A percentile compares a stretch with the other conserved stretches of the same genome.
These are phyloP conservation scores for Leptestheria dahalacensis DNA, from an alignment of 1,140 invertebrate species.

Conservation along the genomic window DNA sequence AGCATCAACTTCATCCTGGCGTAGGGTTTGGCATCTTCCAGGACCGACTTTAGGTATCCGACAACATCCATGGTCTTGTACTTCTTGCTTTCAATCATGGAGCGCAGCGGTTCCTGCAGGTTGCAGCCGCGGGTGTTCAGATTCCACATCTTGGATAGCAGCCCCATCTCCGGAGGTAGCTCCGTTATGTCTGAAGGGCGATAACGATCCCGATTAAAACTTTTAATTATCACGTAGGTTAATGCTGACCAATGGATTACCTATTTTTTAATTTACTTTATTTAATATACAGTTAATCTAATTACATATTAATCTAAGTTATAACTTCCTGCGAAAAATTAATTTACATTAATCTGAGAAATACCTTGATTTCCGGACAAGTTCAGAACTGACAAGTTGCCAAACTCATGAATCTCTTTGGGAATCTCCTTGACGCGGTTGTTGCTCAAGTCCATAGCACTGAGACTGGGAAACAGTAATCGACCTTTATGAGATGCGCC, in stretches of 20 bases:
- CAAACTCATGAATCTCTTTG: conserved; percentile 64
- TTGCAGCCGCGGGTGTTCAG: conserved; percentile 80
- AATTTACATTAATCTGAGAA: conserved; percentile 3
- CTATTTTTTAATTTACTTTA: no score
- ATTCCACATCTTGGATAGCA: conserved; percentile 87
- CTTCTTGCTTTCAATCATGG: conserved; percentile 82
- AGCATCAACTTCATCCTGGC: conserved; percentile 95
- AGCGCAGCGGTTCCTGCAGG: conserved; percentile 72
- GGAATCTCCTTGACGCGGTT: conserved; percentile 72
- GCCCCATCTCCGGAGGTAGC: conserved; percentile 85
- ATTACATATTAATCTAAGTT: no score
- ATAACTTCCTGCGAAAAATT: no score
- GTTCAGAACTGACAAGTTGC: conserved; percentile 83
- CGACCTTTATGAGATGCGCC: conserved; percentile 24
- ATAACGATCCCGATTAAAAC: no score
- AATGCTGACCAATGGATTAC: no score
- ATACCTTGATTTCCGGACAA: conserved; percentile 68
- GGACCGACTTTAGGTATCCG: conserved; percentile 78
- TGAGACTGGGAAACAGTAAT: conserved; percentile 82
- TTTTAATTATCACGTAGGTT: no score
- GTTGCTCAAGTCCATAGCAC: conserved; percentile 85
- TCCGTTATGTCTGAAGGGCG: conserved; percentile 49
- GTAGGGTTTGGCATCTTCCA: conserved; percentile 84
- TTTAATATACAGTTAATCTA: no score
- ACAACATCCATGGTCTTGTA: conserved; percentile 94